Evolutionary conservation across 2,113 vertebrate species (phyloP).

Genomic region (Gasterosteus nipponicus): DNA sequence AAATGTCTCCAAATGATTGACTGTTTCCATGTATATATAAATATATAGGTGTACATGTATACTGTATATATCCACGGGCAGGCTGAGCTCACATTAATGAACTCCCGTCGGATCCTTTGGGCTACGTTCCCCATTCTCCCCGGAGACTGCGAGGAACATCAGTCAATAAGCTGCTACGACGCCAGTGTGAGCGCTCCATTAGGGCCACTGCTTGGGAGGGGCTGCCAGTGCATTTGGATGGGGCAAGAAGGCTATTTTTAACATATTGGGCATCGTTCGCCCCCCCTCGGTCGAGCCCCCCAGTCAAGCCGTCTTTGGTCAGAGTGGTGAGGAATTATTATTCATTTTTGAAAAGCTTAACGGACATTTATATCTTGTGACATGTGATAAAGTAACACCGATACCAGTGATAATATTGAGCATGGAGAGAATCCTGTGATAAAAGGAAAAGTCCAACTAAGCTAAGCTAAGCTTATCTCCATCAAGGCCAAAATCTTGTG

Average conservation of each 20-base stretch:
- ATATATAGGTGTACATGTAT: background rate
- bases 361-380: too few relatives aligned
- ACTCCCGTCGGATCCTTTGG: constrained; percentile 33
- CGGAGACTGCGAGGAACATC: constrained; percentile 23
- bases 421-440: too few relatives aligned
- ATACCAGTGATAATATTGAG: too few relatives aligned
- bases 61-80: background rate
- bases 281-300: background rate
- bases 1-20: too few relatives aligned
- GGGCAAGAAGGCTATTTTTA: background rate
- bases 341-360: background rate
- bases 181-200: background rate
- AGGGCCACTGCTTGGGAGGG: background rate
- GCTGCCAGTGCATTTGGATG: background rate
- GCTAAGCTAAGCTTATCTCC: too few relatives aligned
- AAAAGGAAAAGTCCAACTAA: too few relatives aligned
- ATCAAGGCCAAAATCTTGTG: too few relatives aligned
- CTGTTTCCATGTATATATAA: background rate
- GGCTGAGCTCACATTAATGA: constrained; percentile 36
- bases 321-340: background rate
- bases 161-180: constrained; percentile 43
- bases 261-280: background rate
- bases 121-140: constrained; percentile 21
- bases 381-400: too few relatives aligned
- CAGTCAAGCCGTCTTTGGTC: background rate